These are phyloP conservation scores for Metalampra italica DNA, from an alignment of 2,888 invertebrate species.

Conservation along the genomic window DNA sequence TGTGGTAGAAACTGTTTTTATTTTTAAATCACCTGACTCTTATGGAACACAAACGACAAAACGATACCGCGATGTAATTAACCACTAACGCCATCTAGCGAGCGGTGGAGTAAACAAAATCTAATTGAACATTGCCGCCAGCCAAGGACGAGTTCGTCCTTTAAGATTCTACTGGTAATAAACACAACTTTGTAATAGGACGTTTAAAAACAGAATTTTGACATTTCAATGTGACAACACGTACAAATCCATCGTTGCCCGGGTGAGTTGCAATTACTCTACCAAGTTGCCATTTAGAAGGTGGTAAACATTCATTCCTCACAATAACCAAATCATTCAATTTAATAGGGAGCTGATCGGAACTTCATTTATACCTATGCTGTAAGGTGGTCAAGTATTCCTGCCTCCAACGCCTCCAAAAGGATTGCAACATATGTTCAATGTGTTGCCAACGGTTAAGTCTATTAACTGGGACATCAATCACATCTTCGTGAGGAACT, in stretches of 20 bases:
- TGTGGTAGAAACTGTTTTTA: too few relatives aligned
- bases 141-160: too few relatives aligned
- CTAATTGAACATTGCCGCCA: too few relatives aligned
- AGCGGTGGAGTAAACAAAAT: too few relatives aligned
- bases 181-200: conserved; percentile 3
- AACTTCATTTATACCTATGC: background rate
- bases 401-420: conserved; percentile 1
- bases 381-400: background rate
- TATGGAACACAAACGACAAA: too few relatives aligned
- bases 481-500: background rate
- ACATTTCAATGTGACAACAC: conserved; percentile 7
- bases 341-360: background rate
- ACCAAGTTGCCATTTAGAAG: conserved; percentile 6
- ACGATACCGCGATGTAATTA: too few relatives aligned
- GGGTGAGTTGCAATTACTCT: conserved; percentile 5
- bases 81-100: too few relatives aligned
- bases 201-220: conserved; percentile 5
- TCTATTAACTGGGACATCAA: background rate
- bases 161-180: background rate
- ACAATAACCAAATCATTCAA: conserved; percentile 10
- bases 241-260: conserved; percentile 4
- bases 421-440: conserved; percentile 1
- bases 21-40: too few relatives aligned
- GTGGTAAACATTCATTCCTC: conserved; percentile 10
- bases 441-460: conserved; percentile 1